phyloP scores from a whole-genome alignment of 2,888 invertebrate genomes.

The Dorcus parallelipipedus region DNA sequence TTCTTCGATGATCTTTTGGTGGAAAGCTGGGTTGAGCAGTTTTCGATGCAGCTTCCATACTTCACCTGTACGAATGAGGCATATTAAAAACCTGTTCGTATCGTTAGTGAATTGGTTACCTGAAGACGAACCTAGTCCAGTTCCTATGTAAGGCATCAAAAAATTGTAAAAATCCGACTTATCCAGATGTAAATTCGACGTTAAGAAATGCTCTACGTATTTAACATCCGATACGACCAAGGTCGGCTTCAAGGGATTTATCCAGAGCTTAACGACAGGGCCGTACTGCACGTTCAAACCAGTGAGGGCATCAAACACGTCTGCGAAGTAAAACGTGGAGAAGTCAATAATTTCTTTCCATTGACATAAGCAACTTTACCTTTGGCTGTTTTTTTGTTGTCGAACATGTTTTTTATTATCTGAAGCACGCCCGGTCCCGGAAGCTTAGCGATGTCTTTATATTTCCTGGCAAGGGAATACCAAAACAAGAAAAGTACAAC shows the following conservation, averaged over 20 bases:
- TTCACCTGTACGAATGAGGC: slow-evolving; percentile 32
- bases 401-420: neutral
- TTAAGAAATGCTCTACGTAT: slow-evolving; percentile 3
- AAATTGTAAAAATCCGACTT: slow-evolving; percentile 5
- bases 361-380: too few species aligned
- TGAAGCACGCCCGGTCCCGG: slow-evolving; percentile 1
- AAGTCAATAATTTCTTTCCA: too few species aligned
- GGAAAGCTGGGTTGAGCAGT: slow-evolving; percentile 49
- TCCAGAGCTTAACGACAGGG: slow-evolving; percentile 6
- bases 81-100: too few species aligned
- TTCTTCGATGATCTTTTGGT: slow-evolving; percentile 47
- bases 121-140: too few species aligned
- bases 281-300: slow-evolving; percentile 3
- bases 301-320: neutral
- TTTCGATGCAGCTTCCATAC: slow-evolving; percentile 48
- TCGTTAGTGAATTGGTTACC: too few species aligned
- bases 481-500: too few species aligned
- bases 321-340: neutral
- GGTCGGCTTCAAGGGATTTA: neutral
- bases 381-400: too few species aligned
- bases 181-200: slow-evolving; percentile 3
- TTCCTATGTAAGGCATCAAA: too few species aligned
- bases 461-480: neutral
- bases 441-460: slow-evolving; percentile 3
- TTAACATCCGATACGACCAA: slow-evolving; percentile 1